Evolutionary conservation across 2,113 vertebrate species (phyloP).

Genomic region (Columbina picui): DNA sequence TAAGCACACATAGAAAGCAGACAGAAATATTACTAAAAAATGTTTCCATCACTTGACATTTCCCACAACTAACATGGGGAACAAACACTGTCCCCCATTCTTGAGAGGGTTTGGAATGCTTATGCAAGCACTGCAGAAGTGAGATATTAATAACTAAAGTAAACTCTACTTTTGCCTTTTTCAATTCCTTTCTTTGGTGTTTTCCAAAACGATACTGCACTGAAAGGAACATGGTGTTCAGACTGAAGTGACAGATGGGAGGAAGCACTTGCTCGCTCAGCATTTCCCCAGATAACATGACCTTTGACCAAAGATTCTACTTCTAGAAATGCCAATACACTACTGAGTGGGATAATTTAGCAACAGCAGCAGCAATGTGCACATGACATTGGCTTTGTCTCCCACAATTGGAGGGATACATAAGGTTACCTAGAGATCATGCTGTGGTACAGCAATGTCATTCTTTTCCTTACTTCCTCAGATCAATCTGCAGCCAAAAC

Average conservation of each 20-base stretch:
- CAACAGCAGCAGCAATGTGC: neutral
- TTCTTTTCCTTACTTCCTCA: neutral
- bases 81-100: neutral
- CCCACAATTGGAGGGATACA: neutral
- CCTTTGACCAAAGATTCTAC: neutral
- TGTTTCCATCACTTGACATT: slow-evolving; percentile 3
- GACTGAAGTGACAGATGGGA: neutral
- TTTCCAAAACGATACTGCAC: neutral
- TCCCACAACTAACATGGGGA: neutral
- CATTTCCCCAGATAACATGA: slow-evolving; percentile 13
- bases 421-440: neutral
- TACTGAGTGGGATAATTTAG: neutral
- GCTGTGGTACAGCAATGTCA: neutral
- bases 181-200: neutral
- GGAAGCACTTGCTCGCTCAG: neutral
- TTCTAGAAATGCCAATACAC: slow-evolving; percentile 18
- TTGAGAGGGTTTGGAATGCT: neutral
- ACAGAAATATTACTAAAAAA: slow-evolving; percentile 41
- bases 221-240: neutral
- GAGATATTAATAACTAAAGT: neutral
- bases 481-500: neutral
- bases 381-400: neutral
- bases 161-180: neutral
- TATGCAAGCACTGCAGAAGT: neutral
- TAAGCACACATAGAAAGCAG: neutral